These are phyloP conservation scores for Trissolcus basalis DNA, from an alignment of 1,140 invertebrate genomes.

Conservation along the genomic window DNA sequence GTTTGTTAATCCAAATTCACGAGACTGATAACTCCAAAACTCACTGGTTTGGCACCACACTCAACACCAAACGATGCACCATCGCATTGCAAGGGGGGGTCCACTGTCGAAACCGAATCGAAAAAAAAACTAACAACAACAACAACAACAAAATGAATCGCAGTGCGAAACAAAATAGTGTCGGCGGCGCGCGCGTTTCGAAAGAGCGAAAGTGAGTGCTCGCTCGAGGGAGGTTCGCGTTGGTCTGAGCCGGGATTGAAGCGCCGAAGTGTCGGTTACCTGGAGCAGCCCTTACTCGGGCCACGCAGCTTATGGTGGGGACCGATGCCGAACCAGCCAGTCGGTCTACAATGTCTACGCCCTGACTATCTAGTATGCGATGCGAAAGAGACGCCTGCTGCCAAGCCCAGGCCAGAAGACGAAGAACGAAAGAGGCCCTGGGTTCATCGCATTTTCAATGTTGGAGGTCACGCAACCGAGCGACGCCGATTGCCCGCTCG, in stretches of 20 bases:
- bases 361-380: slow-evolving; percentile 68
- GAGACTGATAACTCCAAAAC: background rate
- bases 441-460: slow-evolving; percentile 80
- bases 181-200: slow-evolving; percentile 1
- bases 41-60: slow-evolving; percentile 1
- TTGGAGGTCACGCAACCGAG: slow-evolving; percentile 79
- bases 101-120: background rate
- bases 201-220: slow-evolving; percentile 75
- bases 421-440: slow-evolving; percentile 60
- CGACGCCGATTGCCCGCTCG: slow-evolving; percentile 61
- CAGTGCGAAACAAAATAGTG: background rate
- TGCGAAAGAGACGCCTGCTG: slow-evolving; percentile 19
- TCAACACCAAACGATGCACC: slow-evolving; percentile 13
- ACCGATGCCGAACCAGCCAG: slow-evolving; percentile 54
- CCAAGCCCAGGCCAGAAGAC: slow-evolving; percentile 13
- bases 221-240: slow-evolving; percentile 76
- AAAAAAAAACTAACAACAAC: background rate
- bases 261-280: slow-evolving; percentile 72
- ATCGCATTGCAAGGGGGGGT: background rate
- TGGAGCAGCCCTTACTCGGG: slow-evolving; percentile 73
- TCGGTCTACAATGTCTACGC: slow-evolving; percentile 70
- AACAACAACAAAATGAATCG: no score
- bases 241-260: slow-evolving; percentile 73
- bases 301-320: slow-evolving; percentile 67
- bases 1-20: background rate